These are phyloP conservation scores for Caenorhabditis japonica DNA, from an alignment of 2,888 invertebrate species.

Conservation along the genomic window DNA sequence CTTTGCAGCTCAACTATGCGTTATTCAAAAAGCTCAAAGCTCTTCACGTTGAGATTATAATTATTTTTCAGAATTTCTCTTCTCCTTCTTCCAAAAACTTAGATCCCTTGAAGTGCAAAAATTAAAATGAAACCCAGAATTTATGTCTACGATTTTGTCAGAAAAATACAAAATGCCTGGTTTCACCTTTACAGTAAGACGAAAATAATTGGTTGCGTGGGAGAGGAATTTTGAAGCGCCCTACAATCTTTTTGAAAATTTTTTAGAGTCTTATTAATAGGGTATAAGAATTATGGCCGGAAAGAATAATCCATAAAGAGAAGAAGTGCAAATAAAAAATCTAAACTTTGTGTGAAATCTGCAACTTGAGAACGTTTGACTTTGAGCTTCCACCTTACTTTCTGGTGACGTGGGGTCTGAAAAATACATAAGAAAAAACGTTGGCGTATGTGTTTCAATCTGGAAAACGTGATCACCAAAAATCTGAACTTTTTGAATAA, in stretches of 20 bases:
- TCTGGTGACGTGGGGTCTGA: conserved; percentile 18
- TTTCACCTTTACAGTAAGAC: background rate
- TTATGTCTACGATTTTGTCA: background rate
- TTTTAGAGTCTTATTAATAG: too few relatives aligned
- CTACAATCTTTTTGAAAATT: background rate
- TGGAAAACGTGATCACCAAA: conserved; percentile 26
- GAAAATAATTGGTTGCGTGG: too few relatives aligned
- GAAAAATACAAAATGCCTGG: too few relatives aligned
- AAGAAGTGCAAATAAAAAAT: conserved; percentile 28
- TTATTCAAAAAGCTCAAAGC: conserved; percentile 13
- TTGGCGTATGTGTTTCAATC: conserved; percentile 1
- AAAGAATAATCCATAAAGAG: background rate
- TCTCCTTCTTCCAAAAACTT: background rate
- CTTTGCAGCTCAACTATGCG: conserved; percentile 14
- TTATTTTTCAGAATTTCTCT: background rate
- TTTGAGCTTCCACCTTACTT: too few relatives aligned
- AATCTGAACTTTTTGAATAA: conserved; percentile 34
- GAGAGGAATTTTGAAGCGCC: background rate
- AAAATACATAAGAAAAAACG: background rate
- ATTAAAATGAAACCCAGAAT: background rate
- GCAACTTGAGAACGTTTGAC: conserved; percentile 23
- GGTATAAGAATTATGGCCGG: too few relatives aligned
- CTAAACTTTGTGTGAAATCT: conserved; percentile 43
- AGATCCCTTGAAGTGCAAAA: too few relatives aligned
- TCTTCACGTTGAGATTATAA: conserved; percentile 1